Percentiles rank a stretch among this genome's conserved stretches.
These are phyloP conservation scores for Pocillopora verrucosa DNA, from an alignment of 64 coral and sea anemone species.

Conservation along the genomic window DNA sequence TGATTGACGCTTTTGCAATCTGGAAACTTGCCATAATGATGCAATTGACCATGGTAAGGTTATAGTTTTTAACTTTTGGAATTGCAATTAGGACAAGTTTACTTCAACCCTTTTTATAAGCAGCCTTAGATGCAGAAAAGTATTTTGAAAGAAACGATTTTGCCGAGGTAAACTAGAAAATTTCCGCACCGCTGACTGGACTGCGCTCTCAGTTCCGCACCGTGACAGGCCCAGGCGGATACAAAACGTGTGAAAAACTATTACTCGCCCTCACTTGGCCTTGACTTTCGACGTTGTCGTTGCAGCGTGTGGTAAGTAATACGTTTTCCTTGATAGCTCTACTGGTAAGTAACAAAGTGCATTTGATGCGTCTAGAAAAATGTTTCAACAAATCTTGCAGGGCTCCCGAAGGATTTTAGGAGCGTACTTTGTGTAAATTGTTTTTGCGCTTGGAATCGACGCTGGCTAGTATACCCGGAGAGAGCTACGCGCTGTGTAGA, in stretches of 20 bases:
- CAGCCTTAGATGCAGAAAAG: background rate
- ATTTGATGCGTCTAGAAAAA: background rate
- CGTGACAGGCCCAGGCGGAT: background rate
- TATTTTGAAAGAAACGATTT: background rate
- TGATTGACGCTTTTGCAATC: too few relatives aligned
- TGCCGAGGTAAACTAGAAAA: background rate
- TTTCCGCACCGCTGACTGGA: background rate
- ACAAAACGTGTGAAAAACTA: background rate
- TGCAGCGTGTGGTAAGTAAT: background rate
- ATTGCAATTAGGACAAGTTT: background rate
- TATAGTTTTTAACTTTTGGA: too few relatives aligned
- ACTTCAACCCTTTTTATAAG: too few relatives aligned
- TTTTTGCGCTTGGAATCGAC: too few relatives aligned
- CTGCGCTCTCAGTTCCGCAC: constrained; percentile 11
- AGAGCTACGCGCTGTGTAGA: too few relatives aligned
- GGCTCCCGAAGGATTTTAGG: background rate
- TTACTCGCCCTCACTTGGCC: background rate
- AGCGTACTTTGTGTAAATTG: too few relatives aligned
- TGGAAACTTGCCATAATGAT: too few relatives aligned
- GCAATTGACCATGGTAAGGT: too few relatives aligned
- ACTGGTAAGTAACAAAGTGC: background rate
- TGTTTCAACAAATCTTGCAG: background rate
- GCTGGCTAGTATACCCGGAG: too few relatives aligned
- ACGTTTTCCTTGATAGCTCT: background rate
- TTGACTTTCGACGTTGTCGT: background rate